A percentile compares a stretch with the other conserved stretches of the same genome.
These are phyloP conservation scores for Porites lutea DNA, from an alignment of 64 coral and sea anemone species.

Conservation along the genomic window DNA sequence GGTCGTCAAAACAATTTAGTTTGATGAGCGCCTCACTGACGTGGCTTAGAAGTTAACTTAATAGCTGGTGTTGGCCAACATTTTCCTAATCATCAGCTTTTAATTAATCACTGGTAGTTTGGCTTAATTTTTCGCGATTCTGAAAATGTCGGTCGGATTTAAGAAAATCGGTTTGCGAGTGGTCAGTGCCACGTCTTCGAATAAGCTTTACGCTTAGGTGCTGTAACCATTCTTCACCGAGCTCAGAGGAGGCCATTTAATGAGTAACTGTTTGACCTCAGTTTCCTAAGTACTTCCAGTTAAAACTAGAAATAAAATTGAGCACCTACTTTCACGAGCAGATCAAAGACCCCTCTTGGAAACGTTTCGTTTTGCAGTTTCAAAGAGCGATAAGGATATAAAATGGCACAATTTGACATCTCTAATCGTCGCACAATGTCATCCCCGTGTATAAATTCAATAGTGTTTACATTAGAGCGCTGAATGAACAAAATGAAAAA, in stretches of 20 bases:
- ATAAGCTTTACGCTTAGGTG: neutral
- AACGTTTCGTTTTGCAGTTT: neutral
- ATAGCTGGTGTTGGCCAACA: constrained; percentile 35
- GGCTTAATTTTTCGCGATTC: constrained; percentile 1
- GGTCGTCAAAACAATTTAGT: constrained; percentile 30
- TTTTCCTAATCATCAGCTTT: constrained; percentile 34
- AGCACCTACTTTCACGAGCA: neutral
- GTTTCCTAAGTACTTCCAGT: neutral
- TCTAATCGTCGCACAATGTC: constrained; percentile 46
- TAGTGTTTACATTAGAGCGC: constrained; percentile 43
- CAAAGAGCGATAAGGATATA: constrained; percentile 12
- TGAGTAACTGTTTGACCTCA: neutral
- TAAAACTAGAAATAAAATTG: neutral
- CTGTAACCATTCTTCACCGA: neutral
- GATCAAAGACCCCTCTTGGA: neutral
- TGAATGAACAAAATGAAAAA: constrained; percentile 1
- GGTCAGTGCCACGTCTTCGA: neutral
- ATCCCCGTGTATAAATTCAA: constrained; percentile 39
- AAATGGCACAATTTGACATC: constrained; percentile 59
- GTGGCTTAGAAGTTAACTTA: constrained; percentile 26
- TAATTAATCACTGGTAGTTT: constrained; percentile 50
- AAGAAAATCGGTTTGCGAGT: neutral
- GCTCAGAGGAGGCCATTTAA: neutral
- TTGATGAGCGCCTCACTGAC: constrained; percentile 34
- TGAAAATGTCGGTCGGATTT: constrained; percentile 7